A percentile compares a stretch with the other conserved stretches of the same genome.
Evolutionary conservation across 1,140 invertebrate species (phyloP).

Genomic region (Drosophila nasuta): DNA sequence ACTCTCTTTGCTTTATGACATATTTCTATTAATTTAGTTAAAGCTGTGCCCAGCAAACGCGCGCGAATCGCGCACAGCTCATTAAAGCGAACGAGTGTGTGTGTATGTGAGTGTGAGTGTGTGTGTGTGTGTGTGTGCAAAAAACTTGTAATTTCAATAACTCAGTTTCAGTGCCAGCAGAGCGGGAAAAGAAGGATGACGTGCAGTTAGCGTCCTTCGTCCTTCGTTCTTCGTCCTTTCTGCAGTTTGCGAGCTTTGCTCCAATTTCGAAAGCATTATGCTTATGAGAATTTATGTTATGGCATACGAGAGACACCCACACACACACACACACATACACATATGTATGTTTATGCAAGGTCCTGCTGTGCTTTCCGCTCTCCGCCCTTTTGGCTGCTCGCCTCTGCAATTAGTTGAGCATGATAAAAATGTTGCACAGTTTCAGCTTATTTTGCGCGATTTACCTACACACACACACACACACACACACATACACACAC

Average conservation of each 20-base stretch:
- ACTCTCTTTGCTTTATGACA: slow-evolving; percentile 25
- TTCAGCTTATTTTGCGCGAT: slow-evolving; percentile 67
- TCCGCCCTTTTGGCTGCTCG: background rate
- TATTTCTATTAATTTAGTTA: slow-evolving; percentile 63
- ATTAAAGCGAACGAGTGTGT: slow-evolving; percentile 51
- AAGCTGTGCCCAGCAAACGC: slow-evolving; percentile 38
- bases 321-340: slow-evolving; percentile 14
- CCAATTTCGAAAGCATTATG: slow-evolving; percentile 80
- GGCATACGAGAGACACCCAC: slow-evolving; percentile 37
- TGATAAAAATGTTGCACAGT: slow-evolving; percentile 69
- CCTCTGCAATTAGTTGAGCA: slow-evolving; percentile 72
- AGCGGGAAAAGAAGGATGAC: background rate
- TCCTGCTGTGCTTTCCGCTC: slow-evolving; percentile 43
- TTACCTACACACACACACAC: slow-evolving; percentile 53
- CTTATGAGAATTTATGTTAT: slow-evolving; percentile 82
- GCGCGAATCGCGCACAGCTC: slow-evolving; percentile 41
- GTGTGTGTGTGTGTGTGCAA: slow-evolving; percentile 8
- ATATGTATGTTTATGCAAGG: too few relatives aligned
- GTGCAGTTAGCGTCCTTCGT: slow-evolving; percentile 12
- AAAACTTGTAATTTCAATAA: slow-evolving; percentile 72
- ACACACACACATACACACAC: slow-evolving; percentile 27
- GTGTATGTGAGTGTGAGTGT: slow-evolving; percentile 5
- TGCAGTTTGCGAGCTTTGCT: slow-evolving; percentile 59
- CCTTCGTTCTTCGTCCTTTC: slow-evolving; percentile 10
- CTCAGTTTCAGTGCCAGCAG: slow-evolving; percentile 47